These are phyloP conservation scores for Clarias gariepinus DNA, from an alignment of 2,113 vertebrate species.

Conservation along the genomic window DNA sequence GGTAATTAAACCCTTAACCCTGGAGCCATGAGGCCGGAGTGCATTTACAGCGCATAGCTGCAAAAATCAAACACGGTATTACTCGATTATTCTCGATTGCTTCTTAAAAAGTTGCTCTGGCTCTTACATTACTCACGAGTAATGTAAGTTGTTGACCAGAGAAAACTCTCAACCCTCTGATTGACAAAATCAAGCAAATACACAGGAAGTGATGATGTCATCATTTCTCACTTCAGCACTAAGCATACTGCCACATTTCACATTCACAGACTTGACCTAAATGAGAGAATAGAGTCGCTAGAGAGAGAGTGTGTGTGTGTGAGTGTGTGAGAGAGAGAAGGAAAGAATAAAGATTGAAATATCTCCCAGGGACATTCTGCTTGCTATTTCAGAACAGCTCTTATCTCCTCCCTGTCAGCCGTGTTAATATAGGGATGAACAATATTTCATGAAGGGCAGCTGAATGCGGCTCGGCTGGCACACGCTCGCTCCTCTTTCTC, in stretches of 20 bases:
- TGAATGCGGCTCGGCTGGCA: constrained; percentile 75
- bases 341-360: constrained; percentile 68
- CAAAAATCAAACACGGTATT: background rate
- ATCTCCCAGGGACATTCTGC: constrained; percentile 72
- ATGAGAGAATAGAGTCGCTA: constrained; percentile 62
- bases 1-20: too few relatives aligned
- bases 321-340: constrained; percentile 37
- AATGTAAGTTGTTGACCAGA: background rate
- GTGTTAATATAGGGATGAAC: constrained; percentile 86
- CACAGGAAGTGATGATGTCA: constrained; percentile 73
- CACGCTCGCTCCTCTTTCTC: constrained; percentile 69
- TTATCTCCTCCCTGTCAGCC: constrained; percentile 81
- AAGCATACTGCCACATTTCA: constrained; percentile 67
- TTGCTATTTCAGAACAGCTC: constrained; percentile 76
- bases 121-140: background rate
- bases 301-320: constrained; percentile 42
- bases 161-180: constrained; percentile 39
- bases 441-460: constrained; percentile 83
- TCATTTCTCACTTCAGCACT: constrained; percentile 64
- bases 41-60: too few relatives aligned
- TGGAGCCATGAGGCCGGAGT: too few relatives aligned
- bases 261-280: constrained; percentile 59
- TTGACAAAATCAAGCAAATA: constrained; percentile 75
- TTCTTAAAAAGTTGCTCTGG: background rate
- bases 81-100: background rate